Evolutionary conservation across 2,113 vertebrate genomes (phyloP), one percentile per base, ranked within the genome.

Genomic region (Chamaea fasciata): DNA sequence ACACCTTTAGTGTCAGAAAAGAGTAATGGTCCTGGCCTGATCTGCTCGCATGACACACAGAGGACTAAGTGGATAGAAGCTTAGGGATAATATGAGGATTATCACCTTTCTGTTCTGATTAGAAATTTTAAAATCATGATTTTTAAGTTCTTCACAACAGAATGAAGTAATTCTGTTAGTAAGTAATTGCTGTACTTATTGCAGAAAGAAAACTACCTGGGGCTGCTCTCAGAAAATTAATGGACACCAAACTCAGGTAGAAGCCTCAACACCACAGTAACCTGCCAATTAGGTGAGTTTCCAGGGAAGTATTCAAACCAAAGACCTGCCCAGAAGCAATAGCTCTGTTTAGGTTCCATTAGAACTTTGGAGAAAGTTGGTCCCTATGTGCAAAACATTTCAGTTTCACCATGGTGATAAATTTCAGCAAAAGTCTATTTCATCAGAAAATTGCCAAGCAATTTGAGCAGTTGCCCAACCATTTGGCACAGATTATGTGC

Each of bases 391-490:
- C 56, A 84, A 92, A 95, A 77, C 24, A 78, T 59, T 91, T 80
- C 64, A 52, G 10, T 92, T 95, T 92, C 90, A 91, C 65, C 76
- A 87, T 44, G 35, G 39, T 68, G 60, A 94, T 31, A 70, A 67
- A 50, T 83, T 87, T 75, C 81, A 89, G 64, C 47, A 92, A 53
- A 94, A 94, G 22, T 55, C 56, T 92, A 83, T 91, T 94, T 92
- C 69, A 96, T 89, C 81, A 94, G 81, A 94, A 95, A 89, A 70
- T 84, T 81, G 68, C 81, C 39, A 92, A 92, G 83, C 60, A 92
- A 84, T 78, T 89, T 10, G 5, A 80, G 83, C 7, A 6, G 24
- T 92, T 95, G 73, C 81, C 73, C 35, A 92, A 89, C 23, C 71
- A 41, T 83, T 87, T 91, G 80, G 81, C 68, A 91, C 62, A 81